Evolutionary conservation across 2,797 vertebrate species (phyloP).

Genomic region (Epinephelus malabaricus): DNA sequence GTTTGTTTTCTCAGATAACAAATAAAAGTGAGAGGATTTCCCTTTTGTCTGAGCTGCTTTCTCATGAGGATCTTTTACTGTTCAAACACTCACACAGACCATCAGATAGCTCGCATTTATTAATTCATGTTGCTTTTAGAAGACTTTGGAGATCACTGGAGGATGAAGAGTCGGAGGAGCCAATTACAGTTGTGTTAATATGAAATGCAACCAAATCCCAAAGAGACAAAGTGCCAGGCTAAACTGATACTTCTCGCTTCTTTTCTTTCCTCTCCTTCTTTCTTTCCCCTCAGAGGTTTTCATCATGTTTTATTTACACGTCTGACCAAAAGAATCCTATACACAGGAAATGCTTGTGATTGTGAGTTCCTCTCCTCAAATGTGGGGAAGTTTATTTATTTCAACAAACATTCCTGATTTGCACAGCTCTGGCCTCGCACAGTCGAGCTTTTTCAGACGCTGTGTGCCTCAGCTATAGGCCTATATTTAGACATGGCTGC

Average conservation of each 20-base stretch:
- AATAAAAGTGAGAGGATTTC: slow-evolving; percentile 47
- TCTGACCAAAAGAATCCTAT: slow-evolving; percentile 77
- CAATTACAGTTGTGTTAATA: slow-evolving; percentile 12
- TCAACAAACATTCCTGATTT: slow-evolving; percentile 96
- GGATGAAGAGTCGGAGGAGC: background rate
- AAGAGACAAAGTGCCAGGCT: slow-evolving; percentile 11
- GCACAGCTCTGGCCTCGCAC: slow-evolving; percentile 87
- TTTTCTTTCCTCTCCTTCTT: slow-evolving; percentile 1
- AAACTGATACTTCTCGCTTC: slow-evolving; percentile 3
- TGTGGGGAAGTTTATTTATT: slow-evolving; percentile 97
- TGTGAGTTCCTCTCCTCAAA: slow-evolving; percentile 89
- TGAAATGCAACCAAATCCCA: background rate
- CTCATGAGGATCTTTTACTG: slow-evolving; percentile 72
- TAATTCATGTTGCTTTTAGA: slow-evolving; percentile 15
- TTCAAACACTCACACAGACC: slow-evolving; percentile 58
- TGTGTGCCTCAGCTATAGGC: slow-evolving; percentile 39
- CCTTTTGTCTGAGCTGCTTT: slow-evolving; percentile 47
- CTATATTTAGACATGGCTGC: slow-evolving; percentile 89
- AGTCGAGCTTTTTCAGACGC: slow-evolving; percentile 70
- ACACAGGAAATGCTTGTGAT: slow-evolving; percentile 87
- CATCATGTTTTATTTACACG: slow-evolving; percentile 85
- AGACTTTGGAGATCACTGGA: slow-evolving; percentile 4
- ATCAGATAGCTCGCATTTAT: slow-evolving; percentile 37
- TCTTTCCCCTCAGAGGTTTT: slow-evolving; percentile 52
- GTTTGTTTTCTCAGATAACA: slow-evolving; percentile 72